phyloP scores from a whole-genome alignment of 2,797 vertebrate species.

The Acrossocheilus fasciatus region DNA sequence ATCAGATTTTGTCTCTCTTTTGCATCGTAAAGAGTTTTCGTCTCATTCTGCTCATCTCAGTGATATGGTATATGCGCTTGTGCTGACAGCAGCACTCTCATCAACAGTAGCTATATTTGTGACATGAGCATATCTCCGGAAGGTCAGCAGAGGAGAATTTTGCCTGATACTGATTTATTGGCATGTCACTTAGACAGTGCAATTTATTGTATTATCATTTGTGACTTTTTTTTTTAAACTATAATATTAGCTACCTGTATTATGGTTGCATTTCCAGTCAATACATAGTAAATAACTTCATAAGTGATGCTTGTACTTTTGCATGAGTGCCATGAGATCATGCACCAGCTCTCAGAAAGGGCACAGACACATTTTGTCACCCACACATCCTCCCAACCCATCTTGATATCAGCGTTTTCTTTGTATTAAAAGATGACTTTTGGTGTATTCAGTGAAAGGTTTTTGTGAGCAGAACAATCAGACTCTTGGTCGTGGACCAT shows the following conservation, averaged over 20 bases:
- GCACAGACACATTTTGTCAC: not conserved
- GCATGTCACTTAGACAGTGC: not conserved
- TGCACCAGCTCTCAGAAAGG: slow-evolving; percentile 20
- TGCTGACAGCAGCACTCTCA: not conserved
- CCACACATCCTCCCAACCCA: not conserved
- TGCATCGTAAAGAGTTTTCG: not conserved
- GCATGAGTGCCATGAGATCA: slow-evolving; percentile 6
- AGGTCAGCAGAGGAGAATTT: not conserved
- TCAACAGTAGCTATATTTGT: not conserved
- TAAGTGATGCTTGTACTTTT: slow-evolving; percentile 15
- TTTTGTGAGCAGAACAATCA: slow-evolving; percentile 42
- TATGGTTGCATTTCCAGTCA: not conserved
- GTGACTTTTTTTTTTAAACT: not conserved
- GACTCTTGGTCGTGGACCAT: slow-evolving; percentile 13
- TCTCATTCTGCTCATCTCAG: not conserved
- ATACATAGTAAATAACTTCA: not conserved
- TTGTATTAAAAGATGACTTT: slow-evolving; percentile 39
- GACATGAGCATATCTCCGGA: not conserved
- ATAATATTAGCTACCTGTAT: not conserved
- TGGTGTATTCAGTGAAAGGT: slow-evolving; percentile 19
- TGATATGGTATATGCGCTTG: not conserved
- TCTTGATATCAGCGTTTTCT: slow-evolving; percentile 8
- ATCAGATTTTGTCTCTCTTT: not conserved
- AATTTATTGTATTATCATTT: not conserved
- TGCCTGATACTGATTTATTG: not conserved